These are phyloP conservation scores for Pachypsylla venusta DNA, from an alignment of 1,140 invertebrate genomes.

Conservation along the genomic window DNA sequence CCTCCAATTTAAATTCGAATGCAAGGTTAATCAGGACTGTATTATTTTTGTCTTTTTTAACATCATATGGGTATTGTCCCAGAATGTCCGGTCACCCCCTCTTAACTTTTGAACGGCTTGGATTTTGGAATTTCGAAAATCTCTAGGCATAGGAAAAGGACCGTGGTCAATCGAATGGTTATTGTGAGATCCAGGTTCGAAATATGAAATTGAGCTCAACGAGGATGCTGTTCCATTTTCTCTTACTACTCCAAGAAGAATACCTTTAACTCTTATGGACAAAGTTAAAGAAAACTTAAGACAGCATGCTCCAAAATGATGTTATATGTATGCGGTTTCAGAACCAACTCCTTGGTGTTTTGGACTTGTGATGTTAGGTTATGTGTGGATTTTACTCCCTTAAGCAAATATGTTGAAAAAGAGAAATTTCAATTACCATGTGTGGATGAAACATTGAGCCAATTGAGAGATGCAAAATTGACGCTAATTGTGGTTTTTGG, in stretches of 20 bases:
- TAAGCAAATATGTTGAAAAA: conserved; percentile 26
- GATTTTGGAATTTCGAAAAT: no score
- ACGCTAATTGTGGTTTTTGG: conserved; percentile 31
- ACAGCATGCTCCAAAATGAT: conserved; percentile 22
- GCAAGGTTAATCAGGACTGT: no score
- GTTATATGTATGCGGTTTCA: conserved; percentile 21
- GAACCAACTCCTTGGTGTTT: conserved; percentile 29
- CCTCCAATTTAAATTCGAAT: no score
- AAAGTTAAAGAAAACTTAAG: conserved; percentile 21
- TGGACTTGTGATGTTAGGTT: conserved; percentile 21
- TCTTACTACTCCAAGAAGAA: conserved; percentile 2
- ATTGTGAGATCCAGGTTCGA: no score
- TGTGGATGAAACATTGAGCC: conserved; percentile 17
- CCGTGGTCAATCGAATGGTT: no score
- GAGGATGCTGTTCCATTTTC: conserved; percentile 11
- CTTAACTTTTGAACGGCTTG: no score
- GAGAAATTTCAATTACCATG: conserved; percentile 19
- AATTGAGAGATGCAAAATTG: conserved; percentile 15
- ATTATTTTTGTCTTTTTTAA: no score
- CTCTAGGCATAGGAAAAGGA: no score
- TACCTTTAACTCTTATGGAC: not conserved
- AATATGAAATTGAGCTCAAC: conserved; percentile 14
- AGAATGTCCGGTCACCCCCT: no score
- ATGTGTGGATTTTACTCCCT: conserved; percentile 26
- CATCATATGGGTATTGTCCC: no score